phyloP scores from a whole-genome alignment of 2,113 vertebrate species.

The Mesocricetus auratus region DNA sequence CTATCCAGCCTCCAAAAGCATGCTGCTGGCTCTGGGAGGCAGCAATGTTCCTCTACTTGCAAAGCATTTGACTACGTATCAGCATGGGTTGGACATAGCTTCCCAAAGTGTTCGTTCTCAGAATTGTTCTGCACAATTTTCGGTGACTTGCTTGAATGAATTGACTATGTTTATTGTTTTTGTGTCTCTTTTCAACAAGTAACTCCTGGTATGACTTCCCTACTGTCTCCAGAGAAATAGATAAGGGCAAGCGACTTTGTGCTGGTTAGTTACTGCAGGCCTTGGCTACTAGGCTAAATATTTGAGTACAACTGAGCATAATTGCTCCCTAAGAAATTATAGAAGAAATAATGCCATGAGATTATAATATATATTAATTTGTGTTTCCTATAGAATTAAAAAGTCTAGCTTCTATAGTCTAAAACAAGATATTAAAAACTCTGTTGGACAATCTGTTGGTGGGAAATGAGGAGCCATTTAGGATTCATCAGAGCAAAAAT shows the following conservation, averaged over 20 bases:
- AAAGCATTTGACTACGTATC: neutral
- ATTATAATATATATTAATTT: slow-evolving; percentile 63
- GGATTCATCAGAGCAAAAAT: slow-evolving; percentile 76
- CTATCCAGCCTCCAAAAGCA: neutral
- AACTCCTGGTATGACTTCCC: neutral
- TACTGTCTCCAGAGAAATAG: slow-evolving; percentile 19
- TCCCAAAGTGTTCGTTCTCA: neutral
- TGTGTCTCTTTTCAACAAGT: neutral
- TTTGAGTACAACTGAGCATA: neutral
- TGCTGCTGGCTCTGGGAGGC: neutral
- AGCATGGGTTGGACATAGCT: neutral
- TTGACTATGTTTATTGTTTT: neutral
- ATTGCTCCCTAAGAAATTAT: slow-evolving; percentile 9
- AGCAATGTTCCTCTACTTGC: too few relatives aligned
- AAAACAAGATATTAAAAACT: slow-evolving; percentile 70
- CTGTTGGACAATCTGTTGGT: slow-evolving; percentile 73
- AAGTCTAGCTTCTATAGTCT: slow-evolving; percentile 1
- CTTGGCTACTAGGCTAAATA: neutral
- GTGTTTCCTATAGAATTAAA: slow-evolving; percentile 69
- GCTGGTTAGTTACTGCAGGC: neutral
- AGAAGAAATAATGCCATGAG: slow-evolving; percentile 43
- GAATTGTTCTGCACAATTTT: neutral
- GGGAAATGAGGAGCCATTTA: slow-evolving; percentile 77
- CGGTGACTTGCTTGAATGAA: neutral
- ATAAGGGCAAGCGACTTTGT: slow-evolving; percentile 19